These are phyloP conservation scores for Pseudococcus longispinus DNA, from an alignment of 2,888 invertebrate species.

Conservation along the genomic window DNA sequence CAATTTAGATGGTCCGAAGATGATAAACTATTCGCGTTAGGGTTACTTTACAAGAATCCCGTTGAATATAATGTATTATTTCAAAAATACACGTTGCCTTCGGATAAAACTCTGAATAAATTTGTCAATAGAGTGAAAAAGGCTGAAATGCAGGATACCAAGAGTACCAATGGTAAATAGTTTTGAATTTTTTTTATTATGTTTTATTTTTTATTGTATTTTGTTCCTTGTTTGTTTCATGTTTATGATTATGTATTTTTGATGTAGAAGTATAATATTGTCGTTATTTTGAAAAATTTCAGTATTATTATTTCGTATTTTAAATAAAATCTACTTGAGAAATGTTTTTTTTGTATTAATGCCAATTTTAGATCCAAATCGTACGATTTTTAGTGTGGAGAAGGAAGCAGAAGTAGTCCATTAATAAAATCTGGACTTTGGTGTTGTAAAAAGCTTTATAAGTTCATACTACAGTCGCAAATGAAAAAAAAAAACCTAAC, in stretches of 20 bases:
- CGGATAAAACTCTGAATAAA: conserved; percentile 49
- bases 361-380: too few species aligned
- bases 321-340: not conserved
- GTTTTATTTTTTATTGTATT: not conserved
- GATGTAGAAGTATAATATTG: not conserved
- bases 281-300: not conserved
- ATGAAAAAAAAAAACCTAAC: too few species aligned
- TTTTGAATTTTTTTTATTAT: too few species aligned
- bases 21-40: conserved; percentile 52
- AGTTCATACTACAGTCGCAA: too few species aligned
- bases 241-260: not conserved
- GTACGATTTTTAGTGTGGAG: too few species aligned
- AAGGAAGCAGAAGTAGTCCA: too few species aligned
- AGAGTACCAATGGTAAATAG: not conserved
- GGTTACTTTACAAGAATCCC: conserved; percentile 49
- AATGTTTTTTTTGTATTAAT: too few species aligned
- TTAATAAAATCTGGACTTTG: too few species aligned
- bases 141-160: conserved; percentile 28
- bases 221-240: not conserved
- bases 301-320: not conserved
- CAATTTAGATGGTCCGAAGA: conserved; percentile 54
- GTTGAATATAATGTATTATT: conserved; percentile 46
- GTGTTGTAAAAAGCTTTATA: too few species aligned
- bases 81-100: conserved; percentile 47
- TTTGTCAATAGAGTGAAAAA: conserved; percentile 48